A percentile compares a stretch with the other conserved stretches of the same genome.
These are phyloP conservation scores for Scortum barcoo DNA, from an alignment of 2,113 vertebrate species.

Conservation along the genomic window DNA sequence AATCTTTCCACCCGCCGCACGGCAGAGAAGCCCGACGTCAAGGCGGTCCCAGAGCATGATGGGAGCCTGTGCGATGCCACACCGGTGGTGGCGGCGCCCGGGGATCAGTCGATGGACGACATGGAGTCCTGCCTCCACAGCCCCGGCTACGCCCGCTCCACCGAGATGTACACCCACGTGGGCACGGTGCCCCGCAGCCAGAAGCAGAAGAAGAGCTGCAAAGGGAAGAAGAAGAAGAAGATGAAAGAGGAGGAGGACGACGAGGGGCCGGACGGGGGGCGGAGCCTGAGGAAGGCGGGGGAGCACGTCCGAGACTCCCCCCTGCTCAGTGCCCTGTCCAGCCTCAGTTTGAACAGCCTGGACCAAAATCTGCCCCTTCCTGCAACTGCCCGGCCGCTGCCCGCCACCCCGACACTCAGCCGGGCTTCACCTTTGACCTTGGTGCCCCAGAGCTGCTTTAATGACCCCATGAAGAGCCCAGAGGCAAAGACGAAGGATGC, in stretches of 20 bases:
- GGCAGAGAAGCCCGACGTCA: slow-evolving; percentile 55
- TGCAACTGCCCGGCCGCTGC: slow-evolving; percentile 21
- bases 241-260: not conserved
- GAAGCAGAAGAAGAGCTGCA: slow-evolving; percentile 46
- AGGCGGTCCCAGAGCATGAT: not conserved
- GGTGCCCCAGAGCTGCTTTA: not conserved
- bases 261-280: not conserved
- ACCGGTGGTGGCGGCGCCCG: slow-evolving; percentile 41
- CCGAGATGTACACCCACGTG: slow-evolving; percentile 91
- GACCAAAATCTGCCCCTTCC: slow-evolving; percentile 7
- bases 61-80: slow-evolving; percentile 25
- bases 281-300: slow-evolving; percentile 11
- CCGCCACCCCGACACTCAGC: not conserved
- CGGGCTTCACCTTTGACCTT: slow-evolving; percentile 61
- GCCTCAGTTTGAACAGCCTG: slow-evolving; percentile 30
- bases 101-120: slow-evolving; percentile 83
- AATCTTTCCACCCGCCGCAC: slow-evolving; percentile 79
- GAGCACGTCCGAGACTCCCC: slow-evolving; percentile 71
- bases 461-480: not conserved
- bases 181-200: slow-evolving; percentile 87
- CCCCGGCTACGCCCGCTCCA: slow-evolving; percentile 84
- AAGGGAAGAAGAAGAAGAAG: slow-evolving; percentile 31
- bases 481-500: not conserved
- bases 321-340: slow-evolving; percentile 71
- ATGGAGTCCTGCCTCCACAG: slow-evolving; percentile 79